A percentile compares a stretch with the other conserved stretches of the same genome.
These are phyloP conservation scores for Agapornis roseicollis DNA, from an alignment of 2,113 vertebrate species.

Conservation along the genomic window DNA sequence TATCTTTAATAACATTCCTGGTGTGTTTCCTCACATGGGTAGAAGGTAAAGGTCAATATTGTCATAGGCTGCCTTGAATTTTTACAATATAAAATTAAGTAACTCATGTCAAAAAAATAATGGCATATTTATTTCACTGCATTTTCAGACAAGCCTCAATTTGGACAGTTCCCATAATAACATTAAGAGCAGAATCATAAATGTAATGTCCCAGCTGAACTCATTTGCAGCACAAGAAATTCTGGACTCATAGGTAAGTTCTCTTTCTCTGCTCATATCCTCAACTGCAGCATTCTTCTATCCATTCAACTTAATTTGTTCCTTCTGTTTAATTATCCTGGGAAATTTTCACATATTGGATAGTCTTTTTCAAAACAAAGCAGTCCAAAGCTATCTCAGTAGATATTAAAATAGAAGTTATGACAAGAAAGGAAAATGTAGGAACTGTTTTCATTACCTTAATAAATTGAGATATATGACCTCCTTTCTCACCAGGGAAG, in stretches of 20 bases:
- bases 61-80: background rate
- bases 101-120: background rate
- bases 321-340: background rate
- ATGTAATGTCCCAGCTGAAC: background rate
- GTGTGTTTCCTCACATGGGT: background rate
- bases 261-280: background rate
- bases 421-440: background rate
- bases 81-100: background rate
- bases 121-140: background rate
- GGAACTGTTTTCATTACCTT: background rate
- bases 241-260: background rate
- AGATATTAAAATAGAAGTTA: background rate
- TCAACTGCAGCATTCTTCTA: background rate
- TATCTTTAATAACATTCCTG: background rate
- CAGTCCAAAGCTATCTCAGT: background rate
- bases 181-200: background rate
- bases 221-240: background rate
- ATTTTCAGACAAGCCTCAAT: background rate
- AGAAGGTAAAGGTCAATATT: background rate
- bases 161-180: background rate
- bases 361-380: background rate
- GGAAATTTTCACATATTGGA: background rate
- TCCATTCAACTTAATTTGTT: background rate
- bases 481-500: background rate
- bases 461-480: background rate